Evolutionary conservation across 2,888 invertebrate genomes (phyloP).

Genomic region (Cecidostiba fungosa): DNA sequence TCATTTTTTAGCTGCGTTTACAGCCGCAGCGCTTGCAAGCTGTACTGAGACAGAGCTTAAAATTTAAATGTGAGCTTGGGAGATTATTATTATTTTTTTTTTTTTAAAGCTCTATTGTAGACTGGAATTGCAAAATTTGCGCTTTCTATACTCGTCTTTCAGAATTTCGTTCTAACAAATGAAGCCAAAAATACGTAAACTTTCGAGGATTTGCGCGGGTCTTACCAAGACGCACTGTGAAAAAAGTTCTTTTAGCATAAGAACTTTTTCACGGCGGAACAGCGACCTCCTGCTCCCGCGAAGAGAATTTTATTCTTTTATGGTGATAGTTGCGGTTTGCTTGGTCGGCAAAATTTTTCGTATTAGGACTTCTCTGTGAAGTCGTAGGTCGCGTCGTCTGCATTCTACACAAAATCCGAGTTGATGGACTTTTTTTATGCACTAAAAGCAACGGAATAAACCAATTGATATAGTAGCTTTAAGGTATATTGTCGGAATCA

Average conservation of each 20-base stretch:
- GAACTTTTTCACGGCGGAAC: not conserved
- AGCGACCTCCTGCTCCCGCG: not conserved
- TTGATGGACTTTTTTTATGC: not conserved
- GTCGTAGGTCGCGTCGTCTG: not conserved
- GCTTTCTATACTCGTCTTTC: not conserved
- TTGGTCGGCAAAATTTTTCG: not conserved
- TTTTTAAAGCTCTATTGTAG: not conserved
- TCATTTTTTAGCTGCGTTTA: not conserved
- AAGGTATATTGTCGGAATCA: too few species aligned
- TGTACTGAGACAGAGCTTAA: not conserved
- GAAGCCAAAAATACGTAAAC: not conserved
- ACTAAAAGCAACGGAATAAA: too few species aligned
- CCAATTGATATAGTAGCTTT: too few species aligned
- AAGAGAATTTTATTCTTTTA: slow-evolving; percentile 9
- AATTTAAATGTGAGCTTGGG: not conserved
- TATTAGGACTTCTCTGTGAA: not conserved
- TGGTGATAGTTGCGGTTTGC: not conserved
- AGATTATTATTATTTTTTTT: slow-evolving; percentile 1
- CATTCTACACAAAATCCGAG: not conserved
- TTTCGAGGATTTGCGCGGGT: not conserved
- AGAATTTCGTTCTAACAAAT: not conserved
- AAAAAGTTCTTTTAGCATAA: slow-evolving; percentile 8
- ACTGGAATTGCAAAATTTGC: not conserved
- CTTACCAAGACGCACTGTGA: not conserved
- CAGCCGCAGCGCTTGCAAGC: not conserved